Conservation (phyloP, 2,888 invertebrate genomes). For the Lottia gigantea region DNA sequence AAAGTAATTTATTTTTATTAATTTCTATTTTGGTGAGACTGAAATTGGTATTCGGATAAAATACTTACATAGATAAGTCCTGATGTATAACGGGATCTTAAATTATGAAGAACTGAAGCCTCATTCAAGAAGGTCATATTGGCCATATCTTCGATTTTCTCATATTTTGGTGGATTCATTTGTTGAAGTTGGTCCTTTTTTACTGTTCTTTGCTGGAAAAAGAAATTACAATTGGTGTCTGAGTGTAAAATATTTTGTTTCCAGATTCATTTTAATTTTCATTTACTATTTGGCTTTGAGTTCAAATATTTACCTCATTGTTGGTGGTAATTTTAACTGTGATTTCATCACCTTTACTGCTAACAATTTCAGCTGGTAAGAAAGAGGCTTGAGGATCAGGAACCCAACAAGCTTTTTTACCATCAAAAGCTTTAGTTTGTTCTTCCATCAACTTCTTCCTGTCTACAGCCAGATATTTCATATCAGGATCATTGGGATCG, state of each 20-base stretch:
- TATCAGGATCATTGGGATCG: slow-evolving; percentile 5
- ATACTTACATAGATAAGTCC: slow-evolving; percentile 62
- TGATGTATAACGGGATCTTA: slow-evolving; percentile 55
- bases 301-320: neutral
- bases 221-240: slow-evolving; percentile 42
- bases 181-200: slow-evolving; percentile 71
- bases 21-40: too few relatives aligned
- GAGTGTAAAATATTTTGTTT: neutral
- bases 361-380: neutral
- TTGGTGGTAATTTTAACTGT: neutral
- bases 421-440: slow-evolving; percentile 8
- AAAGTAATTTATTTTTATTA: too few relatives aligned
- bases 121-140: slow-evolving; percentile 67
- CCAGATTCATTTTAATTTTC: too few relatives aligned
- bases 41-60: too few relatives aligned
- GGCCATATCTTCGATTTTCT: slow-evolving; percentile 65
- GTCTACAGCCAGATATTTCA: slow-evolving; percentile 5
- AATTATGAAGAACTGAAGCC: slow-evolving; percentile 62
- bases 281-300: too few relatives aligned
- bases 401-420: slow-evolving; percentile 11
- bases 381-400: neutral
- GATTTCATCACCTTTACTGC: neutral
- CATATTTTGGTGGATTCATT: slow-evolving; percentile 67
- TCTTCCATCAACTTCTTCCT: slow-evolving; percentile 2
- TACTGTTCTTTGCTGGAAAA: slow-evolving; percentile 79